These are phyloP conservation scores for Okamejei kenojei DNA, from an alignment of 2,797 vertebrate species.

Conservation along the genomic window DNA sequence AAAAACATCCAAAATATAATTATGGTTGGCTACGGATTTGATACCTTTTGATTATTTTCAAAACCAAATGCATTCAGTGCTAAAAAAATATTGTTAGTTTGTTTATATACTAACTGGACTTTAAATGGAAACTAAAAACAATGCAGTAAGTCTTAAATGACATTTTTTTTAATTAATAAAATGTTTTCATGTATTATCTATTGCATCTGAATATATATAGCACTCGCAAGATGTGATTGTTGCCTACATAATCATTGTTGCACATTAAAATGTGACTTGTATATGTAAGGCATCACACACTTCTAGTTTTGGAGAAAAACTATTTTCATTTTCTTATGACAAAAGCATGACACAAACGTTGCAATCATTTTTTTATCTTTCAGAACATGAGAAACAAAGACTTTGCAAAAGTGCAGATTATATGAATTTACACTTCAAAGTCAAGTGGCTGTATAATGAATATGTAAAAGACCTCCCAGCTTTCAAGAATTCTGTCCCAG, in stretches of 20 bases:
- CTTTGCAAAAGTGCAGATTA: conserved; percentile 97
- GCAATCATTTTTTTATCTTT: neutral
- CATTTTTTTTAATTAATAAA: neutral
- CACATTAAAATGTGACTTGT: neutral
- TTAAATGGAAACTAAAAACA: neutral
- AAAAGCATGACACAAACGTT: neutral
- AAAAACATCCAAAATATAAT: neutral
- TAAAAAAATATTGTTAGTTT: neutral
- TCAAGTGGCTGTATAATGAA: conserved; percentile 97
- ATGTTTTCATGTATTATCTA: neutral
- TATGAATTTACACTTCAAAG: conserved; percentile 99
- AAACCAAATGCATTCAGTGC: neutral
- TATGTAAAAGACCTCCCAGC: conserved; percentile 92
- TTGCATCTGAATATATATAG: neutral
- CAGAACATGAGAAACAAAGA: conserved; percentile 95
- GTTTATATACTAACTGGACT: neutral
- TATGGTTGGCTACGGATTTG: neutral
- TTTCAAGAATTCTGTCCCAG: conserved; percentile 88
- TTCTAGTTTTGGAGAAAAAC: neutral
- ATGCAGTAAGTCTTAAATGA: neutral
- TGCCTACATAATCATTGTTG: neutral
- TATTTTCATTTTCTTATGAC: neutral
- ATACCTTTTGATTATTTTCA: neutral
- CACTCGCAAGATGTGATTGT: neutral
- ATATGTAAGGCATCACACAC: neutral